phyloP scores from a whole-genome alignment of 2,888 invertebrate genomes.

The Drosophila aldrichi region DNA sequence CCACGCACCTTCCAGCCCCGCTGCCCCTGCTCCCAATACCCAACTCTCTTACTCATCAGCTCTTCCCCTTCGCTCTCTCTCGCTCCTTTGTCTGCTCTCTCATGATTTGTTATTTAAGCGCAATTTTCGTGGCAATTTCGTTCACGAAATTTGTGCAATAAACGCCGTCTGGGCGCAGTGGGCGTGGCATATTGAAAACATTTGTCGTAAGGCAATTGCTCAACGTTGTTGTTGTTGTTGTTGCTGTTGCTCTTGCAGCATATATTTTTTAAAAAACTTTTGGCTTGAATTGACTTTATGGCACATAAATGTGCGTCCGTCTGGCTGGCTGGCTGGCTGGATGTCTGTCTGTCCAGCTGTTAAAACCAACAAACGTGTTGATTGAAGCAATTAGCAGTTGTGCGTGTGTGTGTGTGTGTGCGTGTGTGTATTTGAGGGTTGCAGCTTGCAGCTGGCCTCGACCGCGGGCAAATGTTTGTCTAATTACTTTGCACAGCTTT shows the following conservation, averaged over 20 bases:
- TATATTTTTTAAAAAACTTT: slow-evolving; percentile 26
- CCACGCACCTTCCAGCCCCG: background rate
- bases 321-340: background rate
- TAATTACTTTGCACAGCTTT: slow-evolving; percentile 84
- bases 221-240: slow-evolving; percentile 2
- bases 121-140: slow-evolving; percentile 65
- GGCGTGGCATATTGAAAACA: slow-evolving; percentile 61
- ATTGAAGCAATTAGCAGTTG: slow-evolving; percentile 82
- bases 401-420: slow-evolving; percentile 3
- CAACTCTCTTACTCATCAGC: background rate
- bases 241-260: slow-evolving; percentile 13
- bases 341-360: slow-evolving; percentile 28
- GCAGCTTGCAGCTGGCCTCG: slow-evolving; percentile 52
- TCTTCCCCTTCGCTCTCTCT: too few relatives aligned
- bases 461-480: slow-evolving; percentile 78
- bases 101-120: slow-evolving; percentile 63
- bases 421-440: slow-evolving; percentile 33
- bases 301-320: slow-evolving; percentile 10
- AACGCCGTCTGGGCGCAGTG: slow-evolving; percentile 28
- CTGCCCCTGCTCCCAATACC: background rate
- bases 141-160: slow-evolving; percentile 48
- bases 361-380: slow-evolving; percentile 72
- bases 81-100: background rate
- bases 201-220: slow-evolving; percentile 33
- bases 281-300: slow-evolving; percentile 24